phyloP scores from a whole-genome alignment of 2,888 invertebrate species.

The Sthenelais limicola region DNA sequence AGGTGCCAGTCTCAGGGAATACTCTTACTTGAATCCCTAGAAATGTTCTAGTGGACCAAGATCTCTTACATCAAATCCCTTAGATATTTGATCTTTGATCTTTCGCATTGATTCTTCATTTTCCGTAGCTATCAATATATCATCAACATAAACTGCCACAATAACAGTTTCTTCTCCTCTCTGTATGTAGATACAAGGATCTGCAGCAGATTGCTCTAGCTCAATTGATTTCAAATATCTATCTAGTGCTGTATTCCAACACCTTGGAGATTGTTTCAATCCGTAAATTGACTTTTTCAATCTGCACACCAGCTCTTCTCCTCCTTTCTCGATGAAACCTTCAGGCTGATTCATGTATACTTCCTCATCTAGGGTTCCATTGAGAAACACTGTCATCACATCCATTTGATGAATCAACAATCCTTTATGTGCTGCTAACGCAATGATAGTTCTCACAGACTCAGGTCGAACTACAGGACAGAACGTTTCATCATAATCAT shows the following conservation, averaged over 20 bases:
- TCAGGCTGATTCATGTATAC: slow-evolving; percentile 10
- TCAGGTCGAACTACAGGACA: slow-evolving; percentile 50
- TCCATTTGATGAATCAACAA: slow-evolving; percentile 28
- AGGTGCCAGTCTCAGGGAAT: background rate
- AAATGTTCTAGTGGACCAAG: slow-evolving; percentile 41
- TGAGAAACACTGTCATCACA: slow-evolving; percentile 52
- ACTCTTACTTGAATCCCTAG: slow-evolving; percentile 33
- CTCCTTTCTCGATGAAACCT: background rate
- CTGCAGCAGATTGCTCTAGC: slow-evolving; percentile 2
- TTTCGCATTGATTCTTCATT: slow-evolving; percentile 30
- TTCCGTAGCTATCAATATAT: slow-evolving; percentile 39
- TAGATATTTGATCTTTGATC: slow-evolving; percentile 14
- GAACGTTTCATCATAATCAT: slow-evolving; percentile 56
- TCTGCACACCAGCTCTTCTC: slow-evolving; percentile 49
- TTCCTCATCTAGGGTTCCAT: slow-evolving; percentile 47
- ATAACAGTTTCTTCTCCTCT: slow-evolving; percentile 17
- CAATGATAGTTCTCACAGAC: slow-evolving; percentile 26
- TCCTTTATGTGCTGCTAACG: slow-evolving; percentile 16
- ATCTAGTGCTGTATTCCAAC: slow-evolving; percentile 26
- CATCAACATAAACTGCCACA: slow-evolving; percentile 24
- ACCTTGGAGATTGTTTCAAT: slow-evolving; percentile 18
- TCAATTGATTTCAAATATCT: background rate
- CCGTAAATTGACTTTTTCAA: slow-evolving; percentile 46
- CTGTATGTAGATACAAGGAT: slow-evolving; percentile 24
- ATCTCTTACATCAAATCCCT: slow-evolving; percentile 45